A percentile compares a stretch with the other conserved stretches of the same genome.
phyloP scores from a whole-genome alignment of 1,140 invertebrate species.

The Wiebesia pumilae region DNA sequence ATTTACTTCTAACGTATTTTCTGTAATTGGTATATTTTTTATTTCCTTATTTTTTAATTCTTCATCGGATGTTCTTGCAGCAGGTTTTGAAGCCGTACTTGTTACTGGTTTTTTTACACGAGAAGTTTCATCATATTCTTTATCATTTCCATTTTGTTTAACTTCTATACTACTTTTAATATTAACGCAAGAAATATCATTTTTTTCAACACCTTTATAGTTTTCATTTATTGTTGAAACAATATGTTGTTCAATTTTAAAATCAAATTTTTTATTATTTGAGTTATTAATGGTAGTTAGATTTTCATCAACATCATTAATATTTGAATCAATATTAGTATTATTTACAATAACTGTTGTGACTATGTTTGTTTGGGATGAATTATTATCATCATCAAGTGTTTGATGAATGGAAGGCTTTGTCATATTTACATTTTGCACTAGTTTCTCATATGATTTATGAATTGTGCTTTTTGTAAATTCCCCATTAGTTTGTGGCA shows the following conservation, averaged over 20 bases:
- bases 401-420: slow-evolving; percentile 59
- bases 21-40: background rate
- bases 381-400: slow-evolving; percentile 57
- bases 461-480: slow-evolving; percentile 49
- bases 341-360: slow-evolving; percentile 64
- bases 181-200: slow-evolving; percentile 59
- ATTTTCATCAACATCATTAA: slow-evolving; percentile 58
- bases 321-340: slow-evolving; percentile 56
- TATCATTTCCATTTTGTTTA: slow-evolving; percentile 64
- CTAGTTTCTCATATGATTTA: slow-evolving; percentile 54
- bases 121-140: slow-evolving; percentile 55
- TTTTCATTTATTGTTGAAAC: slow-evolving; percentile 60
- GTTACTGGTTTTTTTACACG: slow-evolving; percentile 20
- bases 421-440: slow-evolving; percentile 57
- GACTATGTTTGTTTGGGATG: slow-evolving; percentile 62
- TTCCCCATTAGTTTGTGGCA: slow-evolving; percentile 59
- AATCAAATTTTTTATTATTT: slow-evolving; percentile 58
- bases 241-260: slow-evolving; percentile 64
- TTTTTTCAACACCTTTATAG: slow-evolving; percentile 61
- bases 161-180: slow-evolving; percentile 65
- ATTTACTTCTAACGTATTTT: slow-evolving; percentile 30
- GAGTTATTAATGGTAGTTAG: slow-evolving; percentile 53
- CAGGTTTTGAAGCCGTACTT: slow-evolving; percentile 35
- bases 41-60: slow-evolving; percentile 42
- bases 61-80: slow-evolving; percentile 15